A percentile compares a stretch with the other conserved stretches of the same genome.
Conservation (phyloP, 2,888 invertebrate genomes). For the Caprella mutica region DNA sequence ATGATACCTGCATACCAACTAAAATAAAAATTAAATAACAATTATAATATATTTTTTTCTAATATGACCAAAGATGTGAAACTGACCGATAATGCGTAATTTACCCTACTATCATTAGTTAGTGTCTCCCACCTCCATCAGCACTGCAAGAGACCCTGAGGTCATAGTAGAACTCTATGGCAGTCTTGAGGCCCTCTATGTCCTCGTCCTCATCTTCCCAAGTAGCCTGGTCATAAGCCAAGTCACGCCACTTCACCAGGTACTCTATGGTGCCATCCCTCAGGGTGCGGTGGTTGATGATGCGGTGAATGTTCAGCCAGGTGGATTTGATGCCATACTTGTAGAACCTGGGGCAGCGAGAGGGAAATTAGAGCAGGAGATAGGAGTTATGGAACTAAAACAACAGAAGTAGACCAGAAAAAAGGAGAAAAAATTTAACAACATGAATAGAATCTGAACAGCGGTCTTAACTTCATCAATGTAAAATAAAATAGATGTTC, state of each 20-base stretch:
- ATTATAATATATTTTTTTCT: no score
- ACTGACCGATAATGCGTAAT: no score
- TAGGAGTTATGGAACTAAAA: conserved; percentile 20
- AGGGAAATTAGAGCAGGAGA: no score
- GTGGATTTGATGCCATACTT: conserved; percentile 95
- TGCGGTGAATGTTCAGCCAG: conserved; percentile 91
- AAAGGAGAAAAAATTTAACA: not conserved
- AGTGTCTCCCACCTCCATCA: conserved; percentile 46
- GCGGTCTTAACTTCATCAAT: no score
- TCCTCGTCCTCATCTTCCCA: conserved; percentile 93
- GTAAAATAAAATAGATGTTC: no score
- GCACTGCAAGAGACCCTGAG: conserved; percentile 61
- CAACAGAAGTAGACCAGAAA: not conserved
- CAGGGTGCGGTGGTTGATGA: conserved; percentile 82
- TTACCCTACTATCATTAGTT: no score
- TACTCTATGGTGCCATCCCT: conserved; percentile 74
- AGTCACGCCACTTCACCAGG: conserved; percentile 94
- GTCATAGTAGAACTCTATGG: conserved; percentile 85
- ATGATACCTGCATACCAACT: no score
- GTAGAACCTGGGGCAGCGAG: conserved; percentile 46
- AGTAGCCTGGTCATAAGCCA: conserved; percentile 91
- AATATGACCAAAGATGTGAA: no score
- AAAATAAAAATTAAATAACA: no score
- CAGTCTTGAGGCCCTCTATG: conserved; percentile 70
- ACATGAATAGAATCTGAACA: not conserved